A percentile compares a stretch with the other conserved stretches of the same genome.
phyloP scores from a whole-genome alignment of 2,888 invertebrate genomes.

The Diarsia rubi region DNA sequence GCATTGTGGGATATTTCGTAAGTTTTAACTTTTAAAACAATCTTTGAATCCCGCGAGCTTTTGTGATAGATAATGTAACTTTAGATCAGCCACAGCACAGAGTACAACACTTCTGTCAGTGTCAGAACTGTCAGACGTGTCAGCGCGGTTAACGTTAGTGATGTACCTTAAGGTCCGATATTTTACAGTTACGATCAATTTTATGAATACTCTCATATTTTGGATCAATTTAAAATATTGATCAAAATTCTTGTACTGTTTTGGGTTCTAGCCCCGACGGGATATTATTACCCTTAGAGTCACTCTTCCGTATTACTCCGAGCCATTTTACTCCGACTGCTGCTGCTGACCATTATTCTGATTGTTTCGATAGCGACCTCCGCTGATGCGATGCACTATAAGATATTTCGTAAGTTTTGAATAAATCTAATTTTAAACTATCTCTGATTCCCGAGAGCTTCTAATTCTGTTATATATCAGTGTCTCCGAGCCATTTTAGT shows the following conservation, averaged over 20 bases:
- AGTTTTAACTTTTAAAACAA: conserved; percentile 18
- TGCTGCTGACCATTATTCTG: conserved; percentile 61
- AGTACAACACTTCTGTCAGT: too few species aligned
- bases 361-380: conserved; percentile 81
- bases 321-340: too few species aligned
- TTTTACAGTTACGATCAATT: neutral
- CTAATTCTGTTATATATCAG: neutral
- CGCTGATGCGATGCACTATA: conserved; percentile 85
- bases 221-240: neutral
- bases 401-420: neutral
- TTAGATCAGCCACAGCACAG: too few species aligned
- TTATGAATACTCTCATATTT: neutral
- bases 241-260: neutral
- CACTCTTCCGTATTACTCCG: too few species aligned
- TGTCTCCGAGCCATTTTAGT: too few species aligned
- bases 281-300: too few species aligned
- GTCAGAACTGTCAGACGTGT: neutral
- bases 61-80: too few species aligned
- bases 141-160: neutral
- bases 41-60: conserved; percentile 36
- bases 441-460: conserved; percentile 34
- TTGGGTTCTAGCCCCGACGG: neutral
- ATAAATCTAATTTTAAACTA: conserved; percentile 20
- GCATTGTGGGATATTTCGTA: conserved; percentile 73
- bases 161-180: neutral